phyloP scores from a whole-genome alignment of 1,140 invertebrate genomes.

The Zaprionus vittiger region DNA sequence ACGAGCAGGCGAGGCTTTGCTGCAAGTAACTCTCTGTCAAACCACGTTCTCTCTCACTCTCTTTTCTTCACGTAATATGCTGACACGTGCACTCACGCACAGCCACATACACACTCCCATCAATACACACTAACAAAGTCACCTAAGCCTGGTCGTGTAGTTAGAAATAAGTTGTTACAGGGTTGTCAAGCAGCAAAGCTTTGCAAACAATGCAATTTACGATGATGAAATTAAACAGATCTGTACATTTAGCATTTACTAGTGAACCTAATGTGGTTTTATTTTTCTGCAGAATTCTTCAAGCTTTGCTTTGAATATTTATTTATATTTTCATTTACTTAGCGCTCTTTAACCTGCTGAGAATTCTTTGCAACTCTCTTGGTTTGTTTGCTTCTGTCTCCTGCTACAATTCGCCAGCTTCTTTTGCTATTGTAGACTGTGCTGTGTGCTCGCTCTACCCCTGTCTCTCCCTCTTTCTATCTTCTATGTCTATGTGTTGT shows the following conservation, averaged over 20 bases:
- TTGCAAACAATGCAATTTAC: not conserved
- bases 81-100: slow-evolving; percentile 11
- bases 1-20: not conserved
- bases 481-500: not conserved
- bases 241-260: not conserved
- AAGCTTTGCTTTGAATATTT: not conserved
- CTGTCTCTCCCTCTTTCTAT: slow-evolving; percentile 11
- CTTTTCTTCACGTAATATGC: not conserved
- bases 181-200: not conserved
- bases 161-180: slow-evolving; percentile 6
- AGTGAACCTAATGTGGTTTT: not conserved
- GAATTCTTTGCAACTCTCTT: not conserved
- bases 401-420: not conserved
- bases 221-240: not conserved
- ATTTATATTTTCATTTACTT: not conserved
- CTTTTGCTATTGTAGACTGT: not conserved
- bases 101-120: not conserved
- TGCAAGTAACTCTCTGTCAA: slow-evolving; percentile 34
- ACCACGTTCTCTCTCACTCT: not conserved
- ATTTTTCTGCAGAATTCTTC: not conserved
- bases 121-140: not conserved
- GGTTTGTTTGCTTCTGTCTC: no score
- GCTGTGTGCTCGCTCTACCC: not conserved
- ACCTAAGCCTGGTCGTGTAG: not conserved
- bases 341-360: not conserved